These are phyloP conservation scores for Agapornis roseicollis DNA, from an alignment of 2,113 vertebrate genomes.

Conservation along the genomic window DNA sequence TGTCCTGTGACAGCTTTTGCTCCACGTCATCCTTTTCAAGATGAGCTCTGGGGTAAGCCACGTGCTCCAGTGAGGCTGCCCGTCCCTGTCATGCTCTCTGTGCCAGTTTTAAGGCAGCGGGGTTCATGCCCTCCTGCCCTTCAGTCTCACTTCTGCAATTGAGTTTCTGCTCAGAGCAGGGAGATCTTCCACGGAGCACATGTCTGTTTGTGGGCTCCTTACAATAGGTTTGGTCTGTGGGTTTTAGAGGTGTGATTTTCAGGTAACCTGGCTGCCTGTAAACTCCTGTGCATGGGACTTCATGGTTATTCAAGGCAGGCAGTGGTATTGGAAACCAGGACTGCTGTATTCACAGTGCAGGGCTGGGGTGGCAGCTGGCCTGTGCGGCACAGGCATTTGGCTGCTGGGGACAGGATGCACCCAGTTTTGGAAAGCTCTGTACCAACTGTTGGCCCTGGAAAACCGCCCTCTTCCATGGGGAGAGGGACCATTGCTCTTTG, in stretches of 20 bases:
- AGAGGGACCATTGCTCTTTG: neutral
- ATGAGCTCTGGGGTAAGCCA: neutral
- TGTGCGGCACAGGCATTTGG: rapidly evolving
- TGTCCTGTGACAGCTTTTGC: neutral
- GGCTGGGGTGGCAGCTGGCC: neutral
- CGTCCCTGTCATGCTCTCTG: neutral
- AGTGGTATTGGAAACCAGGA: neutral
- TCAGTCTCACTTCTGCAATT: neutral
- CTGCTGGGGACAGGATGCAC: neutral
- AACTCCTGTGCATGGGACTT: neutral
- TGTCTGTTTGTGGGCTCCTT: rapidly evolving
- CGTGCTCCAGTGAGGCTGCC: neutral
- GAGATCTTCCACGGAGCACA: rapidly evolving
- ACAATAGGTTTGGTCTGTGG: rapidly evolving
- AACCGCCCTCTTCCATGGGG: rapidly evolving
- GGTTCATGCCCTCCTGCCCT: neutral
- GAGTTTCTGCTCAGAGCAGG: neutral
- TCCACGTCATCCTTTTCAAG: neutral
- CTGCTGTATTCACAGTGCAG: rapidly evolving
- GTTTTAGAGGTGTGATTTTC: neutral
- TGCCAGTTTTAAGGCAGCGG: neutral
- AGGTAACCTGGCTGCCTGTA: neutral
- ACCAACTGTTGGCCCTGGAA: rapidly evolving
- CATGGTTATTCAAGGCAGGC: neutral
- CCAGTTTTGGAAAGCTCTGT: neutral